A percentile compares a stretch with the other conserved stretches of the same genome.
Conservation (phyloP, 2,113 vertebrate genomes). For the Bubo blakistoni region DNA sequence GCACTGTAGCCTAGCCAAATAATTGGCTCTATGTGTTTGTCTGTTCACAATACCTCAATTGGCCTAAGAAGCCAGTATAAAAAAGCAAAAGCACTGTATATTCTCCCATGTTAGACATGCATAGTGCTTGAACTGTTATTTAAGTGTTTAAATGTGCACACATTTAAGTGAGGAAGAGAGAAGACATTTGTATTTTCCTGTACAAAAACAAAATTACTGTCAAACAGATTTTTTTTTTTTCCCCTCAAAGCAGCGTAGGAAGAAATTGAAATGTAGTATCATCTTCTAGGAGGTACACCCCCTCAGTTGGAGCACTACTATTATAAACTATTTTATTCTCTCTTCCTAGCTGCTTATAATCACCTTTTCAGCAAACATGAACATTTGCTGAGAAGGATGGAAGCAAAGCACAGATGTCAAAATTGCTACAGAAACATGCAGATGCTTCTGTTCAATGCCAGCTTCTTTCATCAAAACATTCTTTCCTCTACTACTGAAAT, state of each 20-base stretch:
- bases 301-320: not conserved
- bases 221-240: not conserved
- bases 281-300: not conserved
- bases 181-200: not conserved
- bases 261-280: not conserved
- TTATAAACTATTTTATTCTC: not conserved
- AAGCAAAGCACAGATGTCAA: not conserved
- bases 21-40: not conserved
- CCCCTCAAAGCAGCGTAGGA: not conserved
- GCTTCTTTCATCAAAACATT: not conserved
- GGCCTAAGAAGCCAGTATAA: not conserved
- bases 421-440: not conserved
- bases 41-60: not conserved
- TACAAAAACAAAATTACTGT: not conserved
- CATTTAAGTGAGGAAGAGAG: not conserved
- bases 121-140: not conserved
- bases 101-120: not conserved
- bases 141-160: not conserved
- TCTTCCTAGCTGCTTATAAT: not conserved
- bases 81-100: not conserved
- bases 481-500: not conserved
- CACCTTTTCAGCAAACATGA: not conserved
- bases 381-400: not conserved
- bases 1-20: not conserved
- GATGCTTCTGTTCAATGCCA: not conserved